Percentiles rank a stretch among this genome's conserved stretches.
These are phyloP conservation scores for Pissodes strobi DNA, from an alignment of 1,140 invertebrate species.

Conservation along the genomic window DNA sequence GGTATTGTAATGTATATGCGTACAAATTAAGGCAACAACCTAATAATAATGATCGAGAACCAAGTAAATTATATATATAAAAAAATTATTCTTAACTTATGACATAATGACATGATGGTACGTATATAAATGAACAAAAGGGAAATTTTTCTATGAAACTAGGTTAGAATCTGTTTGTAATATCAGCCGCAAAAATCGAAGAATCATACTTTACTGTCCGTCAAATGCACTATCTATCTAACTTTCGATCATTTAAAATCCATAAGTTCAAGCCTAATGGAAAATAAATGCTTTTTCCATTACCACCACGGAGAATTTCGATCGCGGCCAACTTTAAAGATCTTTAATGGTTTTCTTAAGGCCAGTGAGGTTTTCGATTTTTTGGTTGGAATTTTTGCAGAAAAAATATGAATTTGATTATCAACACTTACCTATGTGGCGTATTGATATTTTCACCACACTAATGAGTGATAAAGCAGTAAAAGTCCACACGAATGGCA, in stretches of 20 bases:
- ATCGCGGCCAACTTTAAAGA: conserved; percentile 8
- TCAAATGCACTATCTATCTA: background rate
- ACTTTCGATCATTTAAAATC: background rate
- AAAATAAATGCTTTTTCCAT: conserved; percentile 7
- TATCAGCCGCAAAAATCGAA: background rate
- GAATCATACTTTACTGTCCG: no score
- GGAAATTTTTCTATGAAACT: no score
- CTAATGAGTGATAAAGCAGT: background rate
- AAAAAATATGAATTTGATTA: background rate
- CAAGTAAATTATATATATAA: no score
- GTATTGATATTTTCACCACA: background rate
- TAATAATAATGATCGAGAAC: no score
- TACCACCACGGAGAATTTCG: background rate
- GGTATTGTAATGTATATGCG: no score
- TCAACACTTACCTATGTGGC: no score
- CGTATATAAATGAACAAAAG: no score
- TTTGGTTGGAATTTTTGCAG: background rate
- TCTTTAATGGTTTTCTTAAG: conserved; percentile 5
- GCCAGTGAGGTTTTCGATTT: background rate
- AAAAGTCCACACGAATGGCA: background rate
- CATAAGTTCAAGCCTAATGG: background rate
- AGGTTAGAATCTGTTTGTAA: background rate
- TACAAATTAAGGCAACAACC: no score
- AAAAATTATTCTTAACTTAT: no score
- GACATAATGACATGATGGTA: no score